Conservation (phyloP, 2,797 vertebrate species). For the Podargus strigoides region DNA sequence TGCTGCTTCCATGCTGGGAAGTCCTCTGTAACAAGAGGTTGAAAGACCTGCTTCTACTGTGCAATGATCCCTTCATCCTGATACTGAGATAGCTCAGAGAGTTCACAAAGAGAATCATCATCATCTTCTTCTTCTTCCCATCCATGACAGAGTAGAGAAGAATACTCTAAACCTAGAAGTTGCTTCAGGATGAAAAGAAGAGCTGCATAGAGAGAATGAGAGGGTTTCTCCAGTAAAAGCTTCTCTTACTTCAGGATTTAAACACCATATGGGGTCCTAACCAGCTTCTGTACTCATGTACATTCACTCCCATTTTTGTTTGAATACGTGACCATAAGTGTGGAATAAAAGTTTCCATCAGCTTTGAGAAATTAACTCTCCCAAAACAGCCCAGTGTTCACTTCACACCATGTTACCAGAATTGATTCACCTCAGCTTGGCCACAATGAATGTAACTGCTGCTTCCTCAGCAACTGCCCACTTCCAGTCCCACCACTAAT, state of each 20-base stretch:
- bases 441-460: neutral
- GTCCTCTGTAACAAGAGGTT: neutral
- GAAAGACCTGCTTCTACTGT: neutral
- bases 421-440: neutral
- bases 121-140: neutral
- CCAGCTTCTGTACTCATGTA: neutral
- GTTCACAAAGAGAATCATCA: neutral
- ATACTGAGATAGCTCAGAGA: neutral
- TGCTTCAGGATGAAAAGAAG: neutral
- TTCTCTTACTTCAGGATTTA: neutral
- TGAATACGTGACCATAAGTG: accelerated
- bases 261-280: neutral
- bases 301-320: neutral
- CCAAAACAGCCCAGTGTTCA: neutral
- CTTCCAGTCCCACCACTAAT: neutral
- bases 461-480: neutral
- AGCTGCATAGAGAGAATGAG: neutral
- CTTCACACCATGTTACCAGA: neutral
- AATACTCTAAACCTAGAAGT: neutral
- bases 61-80: neutral
- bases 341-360: neutral
- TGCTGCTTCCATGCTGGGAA: neutral
- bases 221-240: neutral
- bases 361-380: neutral
- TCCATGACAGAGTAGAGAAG: neutral